Percentiles rank a stretch among this genome's conserved stretches.
Conservation (phyloP, 2,113 vertebrate genomes). For the Oncorhynchus gorbuscha region DNA sequence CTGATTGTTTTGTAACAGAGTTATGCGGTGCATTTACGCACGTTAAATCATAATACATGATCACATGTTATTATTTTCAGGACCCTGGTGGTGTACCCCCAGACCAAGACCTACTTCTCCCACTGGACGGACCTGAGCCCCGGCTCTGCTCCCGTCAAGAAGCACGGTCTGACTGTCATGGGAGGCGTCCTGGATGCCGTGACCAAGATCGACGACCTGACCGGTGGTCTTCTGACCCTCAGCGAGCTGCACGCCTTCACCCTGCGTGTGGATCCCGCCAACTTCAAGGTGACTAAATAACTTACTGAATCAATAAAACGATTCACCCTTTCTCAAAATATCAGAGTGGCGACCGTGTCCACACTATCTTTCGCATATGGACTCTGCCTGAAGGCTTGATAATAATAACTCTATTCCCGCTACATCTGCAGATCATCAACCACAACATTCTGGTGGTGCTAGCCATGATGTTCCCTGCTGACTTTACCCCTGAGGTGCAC, state of each 20-base stretch:
- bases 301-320: too few relatives aligned
- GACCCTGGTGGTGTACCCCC: conserved; percentile 55
- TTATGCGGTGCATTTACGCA: not conserved
- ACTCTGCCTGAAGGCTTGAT: too few relatives aligned
- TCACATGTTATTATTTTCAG: conserved; percentile 43
- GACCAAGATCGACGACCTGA: conserved; percentile 68
- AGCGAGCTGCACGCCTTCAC: conserved; percentile 80
- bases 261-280: conserved; percentile 71
- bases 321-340: too few relatives aligned
- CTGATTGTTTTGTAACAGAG: too few relatives aligned
- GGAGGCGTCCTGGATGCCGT: conserved; percentile 48
- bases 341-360: not conserved
- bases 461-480: conserved; percentile 54
- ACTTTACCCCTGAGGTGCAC: conserved; percentile 72
- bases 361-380: too few relatives aligned
- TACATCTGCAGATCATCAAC: conserved; percentile 55
- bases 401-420: not conserved
- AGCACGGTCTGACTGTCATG: conserved; percentile 68
- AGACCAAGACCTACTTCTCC: conserved; percentile 80
- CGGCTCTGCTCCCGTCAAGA: conserved; percentile 63
- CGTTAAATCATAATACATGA: not conserved
- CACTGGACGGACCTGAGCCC: conserved; percentile 64
- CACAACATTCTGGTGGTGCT: conserved; percentile 69
- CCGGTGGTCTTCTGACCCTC: conserved; percentile 50
- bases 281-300: conserved; percentile 77